A percentile compares a stretch with the other conserved stretches of the same genome.
Conservation (phyloP, 2,797 vertebrate species). For the Betta splendens region DNA sequence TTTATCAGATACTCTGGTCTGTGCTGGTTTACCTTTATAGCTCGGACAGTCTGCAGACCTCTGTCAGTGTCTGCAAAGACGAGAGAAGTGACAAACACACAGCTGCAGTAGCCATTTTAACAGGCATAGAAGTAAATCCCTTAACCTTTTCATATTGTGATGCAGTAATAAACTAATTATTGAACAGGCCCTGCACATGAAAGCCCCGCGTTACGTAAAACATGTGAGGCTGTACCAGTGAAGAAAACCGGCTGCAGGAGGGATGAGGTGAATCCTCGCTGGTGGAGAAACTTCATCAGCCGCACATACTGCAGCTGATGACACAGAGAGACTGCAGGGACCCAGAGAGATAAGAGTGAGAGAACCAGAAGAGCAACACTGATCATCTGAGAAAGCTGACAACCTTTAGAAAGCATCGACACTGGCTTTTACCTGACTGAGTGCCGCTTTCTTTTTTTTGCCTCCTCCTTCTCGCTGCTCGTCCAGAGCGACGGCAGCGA, state of each 20-base stretch:
- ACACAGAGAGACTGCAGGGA: constrained; percentile 80
- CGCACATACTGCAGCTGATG: constrained; percentile 83
- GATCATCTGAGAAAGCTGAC: background rate
- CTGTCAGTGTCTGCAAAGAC: constrained; percentile 86
- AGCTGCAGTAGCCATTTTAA: background rate
- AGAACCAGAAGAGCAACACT: background rate
- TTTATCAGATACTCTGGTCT: background rate
- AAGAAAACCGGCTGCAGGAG: constrained; percentile 84
- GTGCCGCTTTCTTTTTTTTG: constrained; percentile 24
- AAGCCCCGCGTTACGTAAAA: too few species aligned
- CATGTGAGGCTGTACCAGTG: constrained; percentile 71
- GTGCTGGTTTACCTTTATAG: constrained; percentile 79
- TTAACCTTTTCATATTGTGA: background rate
- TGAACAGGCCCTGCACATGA: background rate
- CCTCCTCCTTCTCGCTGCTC: constrained; percentile 63
- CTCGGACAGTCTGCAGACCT: constrained; percentile 84
- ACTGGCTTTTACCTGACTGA: constrained; percentile 47
- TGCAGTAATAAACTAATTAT: background rate
- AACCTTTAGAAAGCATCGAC: background rate
- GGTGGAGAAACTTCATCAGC: constrained; percentile 88
- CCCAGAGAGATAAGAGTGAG: background rate
- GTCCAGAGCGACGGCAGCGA: constrained; percentile 30
- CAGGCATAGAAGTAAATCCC: too few species aligned
- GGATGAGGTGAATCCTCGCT: constrained; percentile 82
- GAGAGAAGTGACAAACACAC: constrained; percentile 1